Conservation (phyloP, 1,140 invertebrate species). For the Trichonephila inaurata region DNA sequence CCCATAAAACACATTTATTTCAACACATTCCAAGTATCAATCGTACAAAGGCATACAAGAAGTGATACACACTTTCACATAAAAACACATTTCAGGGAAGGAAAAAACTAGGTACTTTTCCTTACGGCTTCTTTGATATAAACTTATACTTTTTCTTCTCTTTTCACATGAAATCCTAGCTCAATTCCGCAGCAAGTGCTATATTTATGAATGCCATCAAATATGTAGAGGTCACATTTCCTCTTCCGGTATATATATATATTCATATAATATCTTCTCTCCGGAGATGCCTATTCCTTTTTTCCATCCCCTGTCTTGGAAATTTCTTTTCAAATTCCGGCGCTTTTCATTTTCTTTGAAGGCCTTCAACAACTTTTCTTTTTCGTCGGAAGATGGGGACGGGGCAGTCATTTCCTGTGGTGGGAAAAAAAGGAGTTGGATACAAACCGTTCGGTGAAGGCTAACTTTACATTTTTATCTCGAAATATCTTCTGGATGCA, state of each 20-base stretch:
- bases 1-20: background rate
- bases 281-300: constrained; percentile 24
- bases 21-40: background rate
- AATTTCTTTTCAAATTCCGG: constrained; percentile 1
- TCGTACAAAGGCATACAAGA: background rate
- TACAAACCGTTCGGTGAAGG: background rate
- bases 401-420: constrained; percentile 27
- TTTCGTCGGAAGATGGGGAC: background rate
- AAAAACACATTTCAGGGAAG: background rate
- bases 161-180: constrained; percentile 39
- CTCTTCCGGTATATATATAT: constrained; percentile 39
- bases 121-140: constrained; percentile 13
- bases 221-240: constrained; percentile 57
- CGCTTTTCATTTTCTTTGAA: constrained; percentile 1
- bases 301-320: background rate
- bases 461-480: constrained; percentile 23
- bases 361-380: constrained; percentile 12
- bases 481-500: background rate
- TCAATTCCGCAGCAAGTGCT: constrained; percentile 47
- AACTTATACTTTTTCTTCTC: constrained; percentile 3
- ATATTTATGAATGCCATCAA: constrained; percentile 55
- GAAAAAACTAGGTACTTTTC: background rate
- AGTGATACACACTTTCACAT: background rate
- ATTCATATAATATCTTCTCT: constrained; percentile 25
- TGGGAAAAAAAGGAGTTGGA: background rate